Conservation (phyloP, 2,113 vertebrate genomes). For the Leiothrix lutea region DNA sequence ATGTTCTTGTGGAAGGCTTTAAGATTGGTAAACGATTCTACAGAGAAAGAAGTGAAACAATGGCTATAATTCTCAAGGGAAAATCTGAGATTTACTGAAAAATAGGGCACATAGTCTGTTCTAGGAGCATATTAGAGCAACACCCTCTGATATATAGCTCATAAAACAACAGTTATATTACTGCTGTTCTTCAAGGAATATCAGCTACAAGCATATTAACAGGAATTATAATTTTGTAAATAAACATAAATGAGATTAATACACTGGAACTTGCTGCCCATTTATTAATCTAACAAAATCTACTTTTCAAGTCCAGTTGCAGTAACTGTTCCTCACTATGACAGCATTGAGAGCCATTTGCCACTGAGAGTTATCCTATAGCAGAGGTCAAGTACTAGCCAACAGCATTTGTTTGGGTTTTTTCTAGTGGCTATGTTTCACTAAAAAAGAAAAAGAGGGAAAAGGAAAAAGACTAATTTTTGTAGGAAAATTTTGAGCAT, state of each 20-base stretch:
- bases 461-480: neutral
- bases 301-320: neutral
- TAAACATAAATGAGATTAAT: constrained; percentile 13
- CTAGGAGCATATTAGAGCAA: neutral
- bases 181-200: neutral
- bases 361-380: neutral
- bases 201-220: neutral
- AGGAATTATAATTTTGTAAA: neutral
- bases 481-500: neutral
- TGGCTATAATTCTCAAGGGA: neutral
- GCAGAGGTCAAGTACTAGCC: neutral
- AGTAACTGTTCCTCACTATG: neutral
- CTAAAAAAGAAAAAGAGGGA: neutral
- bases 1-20: neutral
- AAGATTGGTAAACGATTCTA: neutral
- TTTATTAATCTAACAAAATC: neutral
- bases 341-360: neutral
- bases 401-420: neutral
- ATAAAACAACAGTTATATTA: neutral
- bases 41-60: neutral
- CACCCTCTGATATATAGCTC: neutral
- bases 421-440: neutral
- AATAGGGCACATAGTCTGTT: neutral
- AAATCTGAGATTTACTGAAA: neutral
- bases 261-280: neutral